A percentile compares a stretch with the other conserved stretches of the same genome.
These are phyloP conservation scores for Etheostoma cragini DNA, from an alignment of 2,113 vertebrate species.

Conservation along the genomic window DNA sequence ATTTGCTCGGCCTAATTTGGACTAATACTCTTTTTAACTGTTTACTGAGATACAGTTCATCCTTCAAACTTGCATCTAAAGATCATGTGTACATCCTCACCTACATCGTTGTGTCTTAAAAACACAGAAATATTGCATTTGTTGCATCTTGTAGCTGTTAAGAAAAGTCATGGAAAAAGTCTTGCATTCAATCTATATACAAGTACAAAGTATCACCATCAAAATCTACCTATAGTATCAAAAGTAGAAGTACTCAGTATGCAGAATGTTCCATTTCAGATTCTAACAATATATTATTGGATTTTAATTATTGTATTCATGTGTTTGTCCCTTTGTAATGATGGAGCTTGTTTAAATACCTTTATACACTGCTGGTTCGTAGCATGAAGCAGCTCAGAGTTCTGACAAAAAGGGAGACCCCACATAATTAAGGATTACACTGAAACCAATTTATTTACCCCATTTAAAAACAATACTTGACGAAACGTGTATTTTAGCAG, in stretches of 20 bases:
- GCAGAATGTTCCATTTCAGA: not conserved
- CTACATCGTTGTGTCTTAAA: not conserved
- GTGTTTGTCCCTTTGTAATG: not conserved
- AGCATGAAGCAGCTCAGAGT: too few species aligned
- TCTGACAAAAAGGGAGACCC: too few species aligned
- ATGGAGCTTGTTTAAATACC: not conserved
- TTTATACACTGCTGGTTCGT: not conserved
- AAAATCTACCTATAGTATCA: not conserved
- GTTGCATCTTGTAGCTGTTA: not conserved
- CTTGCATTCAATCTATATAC: not conserved
- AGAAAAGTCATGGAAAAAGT: not conserved
- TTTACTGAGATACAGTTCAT: too few species aligned
- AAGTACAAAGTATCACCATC: not conserved
- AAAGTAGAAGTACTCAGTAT: not conserved
- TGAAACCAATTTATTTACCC: too few species aligned
- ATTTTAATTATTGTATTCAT: not conserved
- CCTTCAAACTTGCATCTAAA: not conserved
- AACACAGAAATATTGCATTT: not conserved
- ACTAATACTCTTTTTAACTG: not conserved
- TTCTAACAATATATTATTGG: not conserved
- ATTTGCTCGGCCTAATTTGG: not conserved
- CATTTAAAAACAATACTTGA: too few species aligned
- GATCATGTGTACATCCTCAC: not conserved
- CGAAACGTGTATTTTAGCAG: too few species aligned
- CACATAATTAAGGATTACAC: too few species aligned